Conservation (phyloP, 2,797 vertebrate species). For the Cyprinodon diabolis region DNA sequence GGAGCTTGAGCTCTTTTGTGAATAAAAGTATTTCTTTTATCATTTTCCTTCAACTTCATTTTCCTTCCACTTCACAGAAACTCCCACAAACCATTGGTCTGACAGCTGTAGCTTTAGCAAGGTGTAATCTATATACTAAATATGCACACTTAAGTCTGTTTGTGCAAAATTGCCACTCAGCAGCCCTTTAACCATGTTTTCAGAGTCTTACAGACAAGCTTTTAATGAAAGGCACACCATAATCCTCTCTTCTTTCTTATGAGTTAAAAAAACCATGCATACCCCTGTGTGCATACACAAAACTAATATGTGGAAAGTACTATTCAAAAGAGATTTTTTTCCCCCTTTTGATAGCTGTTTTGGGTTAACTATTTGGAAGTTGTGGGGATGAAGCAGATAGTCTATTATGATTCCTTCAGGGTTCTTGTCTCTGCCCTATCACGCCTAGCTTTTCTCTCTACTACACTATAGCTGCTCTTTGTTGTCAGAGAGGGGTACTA, state of each 20-base stretch:
- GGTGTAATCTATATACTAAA: neutral
- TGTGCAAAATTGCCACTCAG: slow-evolving; percentile 43
- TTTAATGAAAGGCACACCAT: slow-evolving; percentile 58
- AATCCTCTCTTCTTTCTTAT: slow-evolving; percentile 14
- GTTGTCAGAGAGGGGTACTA: slow-evolving; percentile 42
- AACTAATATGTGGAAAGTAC: neutral
- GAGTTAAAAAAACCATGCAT: slow-evolving; percentile 12
- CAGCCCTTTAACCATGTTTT: slow-evolving; percentile 41
- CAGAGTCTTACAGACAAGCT: slow-evolving; percentile 38
- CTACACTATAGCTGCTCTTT: slow-evolving; percentile 41
- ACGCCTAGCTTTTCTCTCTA: slow-evolving; percentile 41
- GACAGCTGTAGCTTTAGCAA: neutral
- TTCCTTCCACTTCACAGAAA: neutral
- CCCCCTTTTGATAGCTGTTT: slow-evolving; percentile 45
- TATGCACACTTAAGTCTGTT: neutral
- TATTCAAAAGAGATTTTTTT: slow-evolving; percentile 7
- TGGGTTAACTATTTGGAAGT: slow-evolving; percentile 29
- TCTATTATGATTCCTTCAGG: slow-evolving; percentile 19
- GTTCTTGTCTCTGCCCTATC: slow-evolving; percentile 27
- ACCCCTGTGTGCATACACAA: slow-evolving; percentile 10
- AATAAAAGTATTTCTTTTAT: neutral
- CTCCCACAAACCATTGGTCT: neutral
- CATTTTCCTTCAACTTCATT: neutral
- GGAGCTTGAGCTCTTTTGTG: too few species aligned
- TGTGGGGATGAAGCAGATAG: slow-evolving; percentile 25